Evolutionary conservation across 2,797 vertebrate species (phyloP), one percentile per base, ranked within the genome.

Genomic region (Pantherophis alleghaniensis): DNA sequence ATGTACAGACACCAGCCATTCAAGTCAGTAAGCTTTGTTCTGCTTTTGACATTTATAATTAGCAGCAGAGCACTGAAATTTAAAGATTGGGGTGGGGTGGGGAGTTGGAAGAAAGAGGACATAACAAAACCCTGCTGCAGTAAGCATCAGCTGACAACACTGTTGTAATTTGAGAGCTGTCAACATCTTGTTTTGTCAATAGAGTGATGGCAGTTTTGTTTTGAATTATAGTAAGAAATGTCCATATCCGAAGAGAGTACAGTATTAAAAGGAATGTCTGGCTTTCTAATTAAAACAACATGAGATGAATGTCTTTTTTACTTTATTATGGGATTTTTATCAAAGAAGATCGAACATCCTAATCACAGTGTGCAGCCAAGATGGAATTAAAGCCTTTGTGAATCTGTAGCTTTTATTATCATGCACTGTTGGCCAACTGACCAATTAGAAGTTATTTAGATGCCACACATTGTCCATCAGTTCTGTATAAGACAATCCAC

Each of bases 31-130:
- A 96, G 91, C 87, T 96, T 96, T 95, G 90, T 96, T 97, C 92
- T 97, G 94, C 94, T 96, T 94, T 97, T 96, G 92, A 96, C 95
- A 92, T 95, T 95, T 95, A 79, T 96, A 96, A 97, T 97, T 97
- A 97, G 94, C 95, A 97, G 95, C 93, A 95, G 95, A 96, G 94
- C 93, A 94, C 18, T 96, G 90, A 97, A 97, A 95, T 95, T 95
- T 96, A 92, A 93, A 95, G 89, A 94, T 96, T 94, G 91, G 47
- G 7, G n/a, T 86, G 47, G 28, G 56, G n/a, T 26, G 94, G 37
- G 1, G 88, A 61, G 53, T n/a, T 53, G 20, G 66, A 96, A 94
- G 92, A 96, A 87, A 95, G 95, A 94, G 92, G 95, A 83, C 79
- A 79, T 94, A 86, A 89, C 94, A 91, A 91, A 92, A 93, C 94